Conservation (phyloP, 2,888 invertebrate genomes). For the Ephialtes manifestator region DNA sequence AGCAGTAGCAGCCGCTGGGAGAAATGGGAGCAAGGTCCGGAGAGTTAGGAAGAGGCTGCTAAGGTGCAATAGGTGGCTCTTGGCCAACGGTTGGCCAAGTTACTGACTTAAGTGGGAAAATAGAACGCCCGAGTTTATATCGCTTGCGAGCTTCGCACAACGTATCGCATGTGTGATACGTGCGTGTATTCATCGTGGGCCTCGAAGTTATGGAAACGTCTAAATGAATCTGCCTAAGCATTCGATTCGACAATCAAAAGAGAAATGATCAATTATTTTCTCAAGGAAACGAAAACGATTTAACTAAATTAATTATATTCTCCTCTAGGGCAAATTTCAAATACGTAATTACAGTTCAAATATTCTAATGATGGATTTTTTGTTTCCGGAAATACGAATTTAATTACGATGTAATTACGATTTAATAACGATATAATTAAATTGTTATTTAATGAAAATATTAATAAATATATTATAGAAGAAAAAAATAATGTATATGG, state of each 20-base stretch:
- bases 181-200: not conserved
- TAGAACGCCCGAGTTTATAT: slow-evolving; percentile 78
- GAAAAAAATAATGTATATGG: no score
- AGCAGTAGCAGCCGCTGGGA: slow-evolving; percentile 66
- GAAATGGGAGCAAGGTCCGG: slow-evolving; percentile 86
- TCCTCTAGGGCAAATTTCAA: not conserved
- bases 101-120: slow-evolving; percentile 82
- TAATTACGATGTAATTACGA: not conserved
- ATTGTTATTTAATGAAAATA: not conserved
- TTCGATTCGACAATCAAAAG: not conserved
- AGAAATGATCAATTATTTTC: not conserved
- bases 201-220: slow-evolving; percentile 6
- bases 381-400: not conserved
- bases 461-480: no score
- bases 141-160: slow-evolving; percentile 58
- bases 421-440: not conserved
- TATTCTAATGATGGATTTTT: not conserved
- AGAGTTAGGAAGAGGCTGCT: slow-evolving; percentile 85
- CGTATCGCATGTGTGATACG: slow-evolving; percentile 53
- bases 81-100: slow-evolving; percentile 83
- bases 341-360: not conserved
- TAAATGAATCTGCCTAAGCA: not conserved
- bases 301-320: not conserved
- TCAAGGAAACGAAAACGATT: not conserved
- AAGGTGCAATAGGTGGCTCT: slow-evolving; percentile 84